Percentiles rank a stretch among this genome's conserved stretches.
Conservation (phyloP, 1,140 invertebrate genomes). For the Pristionchus pacificus region DNA sequence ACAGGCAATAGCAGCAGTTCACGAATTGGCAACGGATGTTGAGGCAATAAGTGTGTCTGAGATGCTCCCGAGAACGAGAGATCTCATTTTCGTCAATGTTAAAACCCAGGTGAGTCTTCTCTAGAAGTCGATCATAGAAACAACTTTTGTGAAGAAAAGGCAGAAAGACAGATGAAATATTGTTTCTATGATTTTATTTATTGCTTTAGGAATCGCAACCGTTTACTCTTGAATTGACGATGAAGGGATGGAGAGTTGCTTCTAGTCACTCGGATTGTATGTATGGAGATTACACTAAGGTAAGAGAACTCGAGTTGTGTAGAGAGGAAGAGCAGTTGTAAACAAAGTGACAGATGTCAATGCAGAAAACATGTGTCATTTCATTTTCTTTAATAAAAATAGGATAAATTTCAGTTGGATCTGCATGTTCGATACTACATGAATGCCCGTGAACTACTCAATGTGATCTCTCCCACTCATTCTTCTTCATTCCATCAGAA, state of each 20-base stretch:
- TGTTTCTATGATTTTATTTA: too few species aligned
- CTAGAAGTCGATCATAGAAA: slow-evolving; percentile 11
- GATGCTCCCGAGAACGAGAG: slow-evolving; percentile 48
- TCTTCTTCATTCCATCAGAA: slow-evolving; percentile 42
- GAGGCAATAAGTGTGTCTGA: slow-evolving; percentile 50
- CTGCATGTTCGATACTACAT: slow-evolving; percentile 50
- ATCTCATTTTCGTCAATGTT: slow-evolving; percentile 56
- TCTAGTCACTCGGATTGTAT: slow-evolving; percentile 50
- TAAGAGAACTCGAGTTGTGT: neutral
- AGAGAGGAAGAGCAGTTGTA: slow-evolving; percentile 1
- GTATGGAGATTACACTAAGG: slow-evolving; percentile 53
- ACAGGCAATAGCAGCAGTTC: slow-evolving; percentile 53
- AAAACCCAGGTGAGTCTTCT: slow-evolving; percentile 54
- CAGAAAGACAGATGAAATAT: neutral
- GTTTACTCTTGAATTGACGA: slow-evolving; percentile 52
- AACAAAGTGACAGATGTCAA: slow-evolving; percentile 5
- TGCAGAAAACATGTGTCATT: slow-evolving; percentile 21
- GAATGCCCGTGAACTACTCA: slow-evolving; percentile 45
- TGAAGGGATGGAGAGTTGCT: slow-evolving; percentile 55
- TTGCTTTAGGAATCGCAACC: slow-evolving; percentile 51
- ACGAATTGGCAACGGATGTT: slow-evolving; percentile 45
- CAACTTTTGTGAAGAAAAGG: neutral
- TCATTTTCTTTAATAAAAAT: neutral
- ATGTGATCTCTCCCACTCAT: slow-evolving; percentile 45
- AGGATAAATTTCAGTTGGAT: slow-evolving; percentile 39